phyloP scores from a whole-genome alignment of 2,113 vertebrate species.

The Neodontobutis hainanensis region DNA sequence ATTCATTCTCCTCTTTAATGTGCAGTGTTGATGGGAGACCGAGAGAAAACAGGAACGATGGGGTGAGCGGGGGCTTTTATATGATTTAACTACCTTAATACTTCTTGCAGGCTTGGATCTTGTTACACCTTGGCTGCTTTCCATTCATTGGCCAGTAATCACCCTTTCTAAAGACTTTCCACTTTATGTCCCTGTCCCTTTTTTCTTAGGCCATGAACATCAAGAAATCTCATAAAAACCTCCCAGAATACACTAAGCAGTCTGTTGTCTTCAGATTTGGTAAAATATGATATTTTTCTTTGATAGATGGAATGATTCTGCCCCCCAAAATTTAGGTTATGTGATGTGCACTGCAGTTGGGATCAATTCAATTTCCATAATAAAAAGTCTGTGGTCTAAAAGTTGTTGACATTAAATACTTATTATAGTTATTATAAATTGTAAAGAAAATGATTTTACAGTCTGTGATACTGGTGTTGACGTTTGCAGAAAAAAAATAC shows the following conservation, averaged over 20 bases:
- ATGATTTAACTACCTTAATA: conserved; percentile 64
- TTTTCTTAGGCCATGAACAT: conserved; percentile 42
- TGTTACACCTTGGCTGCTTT: conserved; percentile 67
- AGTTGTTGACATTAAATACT: too few species aligned
- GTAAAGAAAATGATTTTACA: too few species aligned
- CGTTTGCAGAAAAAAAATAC: conserved; percentile 14
- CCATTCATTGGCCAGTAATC: conserved; percentile 64
- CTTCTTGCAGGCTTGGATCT: conserved; percentile 64
- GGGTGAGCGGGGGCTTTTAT: conserved; percentile 54
- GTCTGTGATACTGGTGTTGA: conserved; percentile 4
- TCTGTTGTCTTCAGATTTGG: conserved; percentile 34
- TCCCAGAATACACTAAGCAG: conserved; percentile 16
- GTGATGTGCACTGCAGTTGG: too few species aligned
- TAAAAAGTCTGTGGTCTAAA: too few species aligned
- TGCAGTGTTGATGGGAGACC: conserved; percentile 32
- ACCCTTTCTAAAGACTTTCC: conserved; percentile 57
- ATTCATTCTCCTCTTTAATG: conserved; percentile 64
- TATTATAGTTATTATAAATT: too few species aligned
- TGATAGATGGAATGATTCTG: background rate
- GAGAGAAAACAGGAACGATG: conserved; percentile 56
- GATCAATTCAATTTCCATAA: too few species aligned
- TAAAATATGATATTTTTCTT: conserved; percentile 4
- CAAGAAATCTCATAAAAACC: conserved; percentile 52
- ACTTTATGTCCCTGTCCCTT: conserved; percentile 54
- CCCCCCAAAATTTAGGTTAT: too few species aligned